A percentile compares a stretch with the other conserved stretches of the same genome.
phyloP scores from a whole-genome alignment of 2,888 invertebrate species.

The Drosophila subsilvestris region DNA sequence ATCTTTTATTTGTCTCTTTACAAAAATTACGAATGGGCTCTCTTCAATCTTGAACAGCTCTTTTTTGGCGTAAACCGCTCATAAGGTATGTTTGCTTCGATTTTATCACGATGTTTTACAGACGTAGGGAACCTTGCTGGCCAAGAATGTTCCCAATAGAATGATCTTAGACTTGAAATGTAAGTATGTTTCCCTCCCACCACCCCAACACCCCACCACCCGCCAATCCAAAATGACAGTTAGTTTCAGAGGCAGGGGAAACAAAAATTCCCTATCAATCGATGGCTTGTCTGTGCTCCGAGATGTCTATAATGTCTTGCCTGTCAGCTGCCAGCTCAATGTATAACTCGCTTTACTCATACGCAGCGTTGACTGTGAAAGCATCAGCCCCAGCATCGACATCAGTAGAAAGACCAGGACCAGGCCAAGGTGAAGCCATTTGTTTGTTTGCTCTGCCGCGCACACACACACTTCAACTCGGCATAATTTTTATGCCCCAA shows the following conservation, averaged over 20 bases:
- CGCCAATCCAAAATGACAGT: too few species aligned
- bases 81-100: background rate
- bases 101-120: background rate
- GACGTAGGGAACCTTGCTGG: too few species aligned
- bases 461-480: constrained; percentile 1
- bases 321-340: constrained; percentile 11
- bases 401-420: background rate
- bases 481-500: constrained; percentile 43
- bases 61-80: background rate
- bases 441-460: constrained; percentile 2
- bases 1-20: background rate
- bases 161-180: constrained; percentile 21
- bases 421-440: constrained; percentile 21
- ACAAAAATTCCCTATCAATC: constrained; percentile 9
- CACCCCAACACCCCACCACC: too few species aligned
- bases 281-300: constrained; percentile 25
- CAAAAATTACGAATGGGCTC: background rate
- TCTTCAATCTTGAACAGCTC: background rate
- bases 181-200: too few species aligned
- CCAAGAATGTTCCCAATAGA: too few species aligned
- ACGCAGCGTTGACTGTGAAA: constrained; percentile 38
- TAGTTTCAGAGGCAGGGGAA: background rate
- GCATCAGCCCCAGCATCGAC: background rate
- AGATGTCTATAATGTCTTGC: background rate
- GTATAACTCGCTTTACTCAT: constrained; percentile 51